Evolutionary conservation across 2,888 invertebrate species (phyloP).

Genomic region (Cantharis flavilabris): DNA sequence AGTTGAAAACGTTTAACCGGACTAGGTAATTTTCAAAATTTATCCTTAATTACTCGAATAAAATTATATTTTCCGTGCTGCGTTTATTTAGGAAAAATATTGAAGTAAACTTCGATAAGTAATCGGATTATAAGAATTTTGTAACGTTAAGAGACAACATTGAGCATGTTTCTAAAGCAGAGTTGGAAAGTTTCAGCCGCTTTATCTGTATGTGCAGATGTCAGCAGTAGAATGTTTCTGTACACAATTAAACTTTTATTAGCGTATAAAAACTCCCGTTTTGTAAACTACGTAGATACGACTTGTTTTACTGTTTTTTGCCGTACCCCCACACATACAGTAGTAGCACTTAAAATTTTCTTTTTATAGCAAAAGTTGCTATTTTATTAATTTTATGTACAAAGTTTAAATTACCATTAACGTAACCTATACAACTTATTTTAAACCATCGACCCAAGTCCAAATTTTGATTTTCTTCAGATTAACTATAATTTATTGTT

Average conservation of each 20-base stretch:
- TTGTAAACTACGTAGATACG: slow-evolving; percentile 41
- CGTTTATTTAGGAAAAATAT: background rate
- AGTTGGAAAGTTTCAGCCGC: slow-evolving; percentile 30
- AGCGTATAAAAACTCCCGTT: slow-evolving; percentile 41
- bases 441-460: background rate
- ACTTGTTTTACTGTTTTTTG: slow-evolving; percentile 39
- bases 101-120: background rate
- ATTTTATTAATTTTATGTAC: background rate
- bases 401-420: background rate
- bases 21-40: background rate
- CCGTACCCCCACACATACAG: slow-evolving; percentile 30
- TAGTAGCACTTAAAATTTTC: slow-evolving; percentile 24
- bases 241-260: slow-evolving; percentile 47
- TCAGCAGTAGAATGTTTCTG: slow-evolving; percentile 39
- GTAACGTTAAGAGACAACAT: slow-evolving; percentile 26
- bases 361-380: slow-evolving; percentile 2
- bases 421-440: background rate
- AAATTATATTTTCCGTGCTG: too few species aligned
- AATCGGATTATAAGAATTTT: slow-evolving; percentile 1
- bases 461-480: background rate
- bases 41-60: too few species aligned
- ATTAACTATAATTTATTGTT: too few species aligned
- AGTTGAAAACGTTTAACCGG: slow-evolving; percentile 12
- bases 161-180: slow-evolving; percentile 32
- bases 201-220: slow-evolving; percentile 43